These are phyloP conservation scores for Amphimallon solstitiale DNA, from an alignment of 2,888 invertebrate genomes.

Conservation along the genomic window DNA sequence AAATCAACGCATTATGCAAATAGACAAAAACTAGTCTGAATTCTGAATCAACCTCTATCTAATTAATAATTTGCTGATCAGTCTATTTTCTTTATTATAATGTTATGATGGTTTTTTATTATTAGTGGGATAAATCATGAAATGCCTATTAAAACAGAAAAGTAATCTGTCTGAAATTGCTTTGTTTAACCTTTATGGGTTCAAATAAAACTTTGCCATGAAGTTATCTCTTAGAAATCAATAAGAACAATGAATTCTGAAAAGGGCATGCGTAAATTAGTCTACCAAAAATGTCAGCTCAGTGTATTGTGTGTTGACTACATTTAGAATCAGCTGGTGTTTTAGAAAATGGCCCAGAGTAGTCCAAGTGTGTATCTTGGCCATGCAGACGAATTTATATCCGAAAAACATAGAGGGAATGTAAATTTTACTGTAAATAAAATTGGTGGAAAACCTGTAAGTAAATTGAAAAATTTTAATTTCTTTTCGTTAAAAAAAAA, in stretches of 20 bases:
- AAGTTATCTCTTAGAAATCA: conserved; percentile 14
- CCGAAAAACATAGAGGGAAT: conserved; percentile 73
- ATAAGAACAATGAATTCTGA: conserved; percentile 14
- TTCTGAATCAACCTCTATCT: too few species aligned
- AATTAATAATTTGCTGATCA: too few species aligned
- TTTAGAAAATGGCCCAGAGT: conserved; percentile 61
- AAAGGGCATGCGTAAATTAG: conserved; percentile 24
- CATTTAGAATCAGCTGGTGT: conserved; percentile 32
- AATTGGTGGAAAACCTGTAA: conserved; percentile 82
- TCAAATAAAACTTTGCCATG: too few species aligned
- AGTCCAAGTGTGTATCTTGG: conserved; percentile 76
- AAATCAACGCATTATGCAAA: too few species aligned
- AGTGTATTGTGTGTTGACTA: conserved; percentile 36
- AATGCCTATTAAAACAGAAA: too few species aligned
- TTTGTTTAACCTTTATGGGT: too few species aligned
- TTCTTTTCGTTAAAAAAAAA: neutral
- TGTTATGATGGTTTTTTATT: too few species aligned
- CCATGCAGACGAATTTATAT: conserved; percentile 81
- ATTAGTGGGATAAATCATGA: too few species aligned
- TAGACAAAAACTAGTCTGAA: too few species aligned
- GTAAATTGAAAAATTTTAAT: conserved; percentile 53
- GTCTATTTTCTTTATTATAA: too few species aligned
- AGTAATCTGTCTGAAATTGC: too few species aligned
- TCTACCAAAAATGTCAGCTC: conserved; percentile 3
- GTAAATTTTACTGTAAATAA: conserved; percentile 81